Evolutionary conservation across 2,113 vertebrate species (phyloP).

Genomic region (Platichthys stellatus): DNA sequence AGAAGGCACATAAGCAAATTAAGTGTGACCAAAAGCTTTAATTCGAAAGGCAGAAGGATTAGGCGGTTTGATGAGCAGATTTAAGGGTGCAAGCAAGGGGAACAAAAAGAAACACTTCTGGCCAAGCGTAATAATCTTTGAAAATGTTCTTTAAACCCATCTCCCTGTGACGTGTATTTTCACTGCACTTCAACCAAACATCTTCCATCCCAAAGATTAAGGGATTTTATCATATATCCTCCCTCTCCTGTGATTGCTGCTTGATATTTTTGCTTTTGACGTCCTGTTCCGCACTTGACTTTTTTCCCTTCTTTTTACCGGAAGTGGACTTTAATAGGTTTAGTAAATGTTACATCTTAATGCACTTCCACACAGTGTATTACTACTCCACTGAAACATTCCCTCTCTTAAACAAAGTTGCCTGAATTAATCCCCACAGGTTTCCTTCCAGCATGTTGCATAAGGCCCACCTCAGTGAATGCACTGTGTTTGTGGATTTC

Average conservation of each 20-base stretch:
- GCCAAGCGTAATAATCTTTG: slow-evolving; percentile 81
- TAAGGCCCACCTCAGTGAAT: slow-evolving; percentile 55
- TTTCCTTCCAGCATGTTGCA: slow-evolving; percentile 47
- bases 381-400: slow-evolving; percentile 61
- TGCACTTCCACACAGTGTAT: slow-evolving; percentile 70
- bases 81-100: slow-evolving; percentile 77
- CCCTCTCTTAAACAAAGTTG: slow-evolving; percentile 65
- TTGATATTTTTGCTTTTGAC: slow-evolving; percentile 76
- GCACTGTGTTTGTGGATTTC: slow-evolving; percentile 40
- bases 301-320: slow-evolving; percentile 45
- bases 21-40: slow-evolving; percentile 84
- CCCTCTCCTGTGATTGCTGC: slow-evolving; percentile 70
- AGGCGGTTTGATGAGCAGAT: slow-evolving; percentile 85
- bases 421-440: slow-evolving; percentile 66
- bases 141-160: slow-evolving; percentile 82
- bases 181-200: slow-evolving; percentile 78
- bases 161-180: slow-evolving; percentile 79
- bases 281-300: slow-evolving; percentile 42
- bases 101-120: slow-evolving; percentile 83
- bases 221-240: slow-evolving; percentile 77
- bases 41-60: slow-evolving; percentile 81
- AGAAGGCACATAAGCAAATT: slow-evolving; percentile 84
- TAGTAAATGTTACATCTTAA: slow-evolving; percentile 71
- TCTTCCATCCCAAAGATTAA: slow-evolving; percentile 78
- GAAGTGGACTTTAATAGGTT: slow-evolving; percentile 76